A percentile compares a stretch with the other conserved stretches of the same genome.
These are phyloP conservation scores for Lycaon pictus DNA, from an alignment of 2,113 vertebrate species.

Conservation along the genomic window DNA sequence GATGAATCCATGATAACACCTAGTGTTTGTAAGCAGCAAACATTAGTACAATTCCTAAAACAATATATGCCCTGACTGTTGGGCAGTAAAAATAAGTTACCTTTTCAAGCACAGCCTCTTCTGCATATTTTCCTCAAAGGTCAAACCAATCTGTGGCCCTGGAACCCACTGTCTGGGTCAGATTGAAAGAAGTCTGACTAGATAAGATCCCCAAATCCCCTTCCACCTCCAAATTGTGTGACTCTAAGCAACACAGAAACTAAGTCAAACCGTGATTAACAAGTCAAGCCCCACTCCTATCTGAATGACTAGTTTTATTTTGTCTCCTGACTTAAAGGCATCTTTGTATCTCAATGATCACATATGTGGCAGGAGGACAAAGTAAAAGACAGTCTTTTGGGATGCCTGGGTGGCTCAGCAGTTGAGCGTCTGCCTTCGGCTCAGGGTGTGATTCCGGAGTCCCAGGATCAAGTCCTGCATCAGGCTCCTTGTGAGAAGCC, in stretches of 20 bases:
- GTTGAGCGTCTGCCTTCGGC: no score
- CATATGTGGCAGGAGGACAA: not conserved
- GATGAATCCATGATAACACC: constrained; percentile 99
- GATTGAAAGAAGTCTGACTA: constrained; percentile 21
- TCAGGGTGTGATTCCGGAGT: no score
- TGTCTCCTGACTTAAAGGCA: constrained; percentile 42
- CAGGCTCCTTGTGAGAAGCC: no score
- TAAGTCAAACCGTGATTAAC: constrained; percentile 28
- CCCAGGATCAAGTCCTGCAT: no score
- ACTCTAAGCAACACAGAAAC: constrained; percentile 48
- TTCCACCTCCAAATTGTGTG: not conserved
- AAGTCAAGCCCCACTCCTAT: not conserved
- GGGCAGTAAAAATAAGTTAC: not conserved
- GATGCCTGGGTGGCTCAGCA: no score
- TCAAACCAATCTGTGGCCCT: not conserved
- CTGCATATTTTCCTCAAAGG: not conserved
- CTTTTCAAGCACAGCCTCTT: not conserved
- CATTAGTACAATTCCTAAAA: constrained; percentile 41
- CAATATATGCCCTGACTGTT: not conserved
- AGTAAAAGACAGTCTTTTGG: not conserved
- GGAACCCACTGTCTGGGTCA: not conserved
- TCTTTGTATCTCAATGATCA: not conserved
- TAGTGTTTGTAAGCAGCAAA: constrained; percentile 77
- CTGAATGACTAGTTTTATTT: not conserved
- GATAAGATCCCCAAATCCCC: not conserved